phyloP scores from a whole-genome alignment of 2,797 vertebrate genomes.

The Denticeps clupeoides region DNA sequence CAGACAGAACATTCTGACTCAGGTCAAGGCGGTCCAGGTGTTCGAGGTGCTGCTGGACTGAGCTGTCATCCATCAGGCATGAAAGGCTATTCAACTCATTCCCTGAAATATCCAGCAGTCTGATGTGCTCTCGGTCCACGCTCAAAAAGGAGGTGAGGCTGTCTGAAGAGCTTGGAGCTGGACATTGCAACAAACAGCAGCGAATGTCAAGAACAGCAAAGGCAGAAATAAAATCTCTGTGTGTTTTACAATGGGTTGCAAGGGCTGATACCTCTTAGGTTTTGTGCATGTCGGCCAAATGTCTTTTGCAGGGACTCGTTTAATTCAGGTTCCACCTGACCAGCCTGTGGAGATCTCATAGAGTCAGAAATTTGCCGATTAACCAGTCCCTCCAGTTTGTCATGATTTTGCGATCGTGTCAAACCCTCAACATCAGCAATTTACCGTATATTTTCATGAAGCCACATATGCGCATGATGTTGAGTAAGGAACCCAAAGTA shows the following conservation, averaged over 20 bases:
- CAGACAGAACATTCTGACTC: slow-evolving; percentile 71
- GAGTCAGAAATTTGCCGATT: too few species aligned
- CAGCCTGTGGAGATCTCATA: slow-evolving; percentile 48
- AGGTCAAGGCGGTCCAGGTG: slow-evolving; percentile 79
- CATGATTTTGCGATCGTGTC: too few species aligned
- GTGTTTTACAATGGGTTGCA: too few species aligned
- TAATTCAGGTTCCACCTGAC: slow-evolving; percentile 54
- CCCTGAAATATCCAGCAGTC: slow-evolving; percentile 81
- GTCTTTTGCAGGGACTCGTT: slow-evolving; percentile 27
- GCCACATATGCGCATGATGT: too few species aligned
- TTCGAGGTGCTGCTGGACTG: slow-evolving; percentile 64
- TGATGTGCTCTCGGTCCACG: slow-evolving; percentile 73
- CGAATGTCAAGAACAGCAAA: too few species aligned
- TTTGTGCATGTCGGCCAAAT: slow-evolving; percentile 31
- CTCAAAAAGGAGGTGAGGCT: slow-evolving; percentile 46
- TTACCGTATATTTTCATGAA: too few species aligned
- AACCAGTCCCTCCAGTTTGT: too few species aligned
- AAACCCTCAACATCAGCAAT: too few species aligned
- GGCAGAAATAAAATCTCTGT: too few species aligned
- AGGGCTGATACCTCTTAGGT: slow-evolving; percentile 63
- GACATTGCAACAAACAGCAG: slow-evolving; percentile 3
- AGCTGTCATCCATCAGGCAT: slow-evolving; percentile 61
- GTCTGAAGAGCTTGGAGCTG: slow-evolving; percentile 47
- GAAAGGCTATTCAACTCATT: slow-evolving; percentile 80
- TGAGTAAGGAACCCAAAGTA: too few species aligned